Evolutionary conservation across 2,113 vertebrate species (phyloP), one percentile per base, ranked within the genome.

Genomic region (Morone saxatilis): DNA sequence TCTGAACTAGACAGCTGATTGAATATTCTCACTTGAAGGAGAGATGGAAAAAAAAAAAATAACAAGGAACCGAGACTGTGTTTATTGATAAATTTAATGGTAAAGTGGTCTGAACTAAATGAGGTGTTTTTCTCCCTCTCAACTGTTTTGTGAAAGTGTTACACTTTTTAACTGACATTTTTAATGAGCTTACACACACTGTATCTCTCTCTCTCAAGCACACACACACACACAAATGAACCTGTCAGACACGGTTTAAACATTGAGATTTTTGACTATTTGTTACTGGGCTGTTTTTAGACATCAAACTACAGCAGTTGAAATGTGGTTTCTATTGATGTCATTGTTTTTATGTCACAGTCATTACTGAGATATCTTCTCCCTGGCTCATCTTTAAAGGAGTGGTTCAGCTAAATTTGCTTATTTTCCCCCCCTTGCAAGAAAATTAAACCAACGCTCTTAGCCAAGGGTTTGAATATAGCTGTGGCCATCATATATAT

Each of bases 271-370:
- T 91, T 85, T 88, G 89, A 90, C 85, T 93, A 89, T 93, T 93
- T 90, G 88, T 84, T 87, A 68, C 75, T 60, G 87, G 66, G 84
- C 91, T 93, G 88, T 93, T 93, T 93, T 93, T 93, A 93, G 88
- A 94, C 92, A 93, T 93, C 93, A 93, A 93, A 90, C 89, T 86
- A 67, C 86, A 60, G 87, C 81, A 48, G 81, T 76, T 85, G 85
- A 88, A 85, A 90, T 86, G 92, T 90, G 89, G 51, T 62, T 86
- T 86, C 86, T 73, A 88, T 93, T 93, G 91, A 93, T 93, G 86
- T 82, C 86, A 80, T 88, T 86, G 72, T 93, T 88, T 93, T 85
- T 51, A 86, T 92, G 90, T 90, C 86, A 86, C 85, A 83, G 78
- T 90, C 84, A 79, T 89, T 91, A 80, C 84, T 88, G 85, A 87